These are phyloP conservation scores for Drosophila auraria DNA, from an alignment of 1,140 invertebrate species.

Conservation along the genomic window DNA sequence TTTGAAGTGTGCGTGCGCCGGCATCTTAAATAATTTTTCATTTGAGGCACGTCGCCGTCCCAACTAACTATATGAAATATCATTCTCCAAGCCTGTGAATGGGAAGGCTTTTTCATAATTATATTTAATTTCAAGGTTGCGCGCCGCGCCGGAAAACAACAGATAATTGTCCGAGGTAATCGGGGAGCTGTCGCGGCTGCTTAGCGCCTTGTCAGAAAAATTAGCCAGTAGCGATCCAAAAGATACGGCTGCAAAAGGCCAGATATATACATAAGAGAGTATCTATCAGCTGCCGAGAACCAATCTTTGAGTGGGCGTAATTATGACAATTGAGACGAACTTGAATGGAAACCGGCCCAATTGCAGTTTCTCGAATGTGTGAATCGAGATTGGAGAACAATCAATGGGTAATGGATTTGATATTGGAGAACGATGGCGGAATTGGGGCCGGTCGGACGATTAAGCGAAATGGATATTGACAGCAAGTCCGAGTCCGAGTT, in stretches of 20 bases:
- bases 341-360: conserved; percentile 66
- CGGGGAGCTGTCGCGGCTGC: conserved; percentile 63
- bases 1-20: conserved; percentile 73
- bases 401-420: conserved; percentile 68
- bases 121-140: conserved; percentile 83
- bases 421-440: conserved; percentile 51
- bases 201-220: conserved; percentile 80
- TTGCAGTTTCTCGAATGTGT: conserved; percentile 62
- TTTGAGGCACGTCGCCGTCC: conserved; percentile 69
- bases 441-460: conserved; percentile 46
- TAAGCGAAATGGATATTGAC: conserved; percentile 39
- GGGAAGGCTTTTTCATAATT: conserved; percentile 72
- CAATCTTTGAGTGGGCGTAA: conserved; percentile 59
- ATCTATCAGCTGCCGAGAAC: conserved; percentile 28
- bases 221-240: conserved; percentile 29
- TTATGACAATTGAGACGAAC: conserved; percentile 57
- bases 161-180: conserved; percentile 71
- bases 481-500: conserved; percentile 41
- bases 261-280: conserved; percentile 22
- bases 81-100: conserved; percentile 56
- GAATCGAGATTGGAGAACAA: conserved; percentile 61
- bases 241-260: conserved; percentile 18
- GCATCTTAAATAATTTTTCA: conserved; percentile 78
- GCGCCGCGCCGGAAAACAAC: conserved; percentile 61
- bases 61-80: conserved; percentile 72